Percentiles rank a stretch among this genome's conserved stretches.
Conservation (phyloP, 2,113 vertebrate species). For the Sander vitreus region DNA sequence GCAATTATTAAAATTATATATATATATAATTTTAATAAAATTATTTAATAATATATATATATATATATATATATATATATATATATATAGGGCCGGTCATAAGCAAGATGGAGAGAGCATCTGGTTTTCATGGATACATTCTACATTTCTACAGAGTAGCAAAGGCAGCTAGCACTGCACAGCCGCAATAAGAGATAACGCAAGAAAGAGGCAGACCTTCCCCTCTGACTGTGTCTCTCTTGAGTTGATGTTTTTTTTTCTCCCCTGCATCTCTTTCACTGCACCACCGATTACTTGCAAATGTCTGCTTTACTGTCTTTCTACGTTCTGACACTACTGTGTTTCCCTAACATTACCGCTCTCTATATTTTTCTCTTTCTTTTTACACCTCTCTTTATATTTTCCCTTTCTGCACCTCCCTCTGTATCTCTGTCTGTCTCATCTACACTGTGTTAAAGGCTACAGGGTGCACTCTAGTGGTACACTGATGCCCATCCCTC, state of each 20-base stretch:
- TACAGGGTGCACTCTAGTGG: conserved; percentile 77
- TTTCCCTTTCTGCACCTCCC: background rate
- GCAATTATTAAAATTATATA: too few relatives aligned
- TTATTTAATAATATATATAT: too few relatives aligned
- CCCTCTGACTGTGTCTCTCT: conserved; percentile 13
- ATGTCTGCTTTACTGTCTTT: conserved; percentile 15
- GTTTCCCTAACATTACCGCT: conserved; percentile 13
- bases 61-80: too few relatives aligned
- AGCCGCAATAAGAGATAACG: conserved; percentile 12
- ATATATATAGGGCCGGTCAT: conserved; percentile 2
- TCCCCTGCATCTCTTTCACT: conserved; percentile 9
- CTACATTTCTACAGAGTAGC: conserved; percentile 23
- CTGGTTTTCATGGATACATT: conserved; percentile 52
- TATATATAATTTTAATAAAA: too few relatives aligned
- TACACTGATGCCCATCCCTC: conserved; percentile 32
- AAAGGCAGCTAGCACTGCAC: conserved; percentile 38
- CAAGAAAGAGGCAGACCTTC: background rate
- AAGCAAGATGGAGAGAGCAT: conserved; percentile 12
- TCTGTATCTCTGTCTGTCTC: conserved; percentile 14
- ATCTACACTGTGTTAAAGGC: conserved; percentile 51
- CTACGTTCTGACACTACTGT: conserved; percentile 2
- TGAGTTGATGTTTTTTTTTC: conserved; percentile 20
- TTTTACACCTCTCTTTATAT: background rate
- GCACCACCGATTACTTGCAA: background rate
- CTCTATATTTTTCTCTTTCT: background rate